phyloP scores from a whole-genome alignment of 1,140 invertebrate species.

The Drosophila parabipectinata region DNA sequence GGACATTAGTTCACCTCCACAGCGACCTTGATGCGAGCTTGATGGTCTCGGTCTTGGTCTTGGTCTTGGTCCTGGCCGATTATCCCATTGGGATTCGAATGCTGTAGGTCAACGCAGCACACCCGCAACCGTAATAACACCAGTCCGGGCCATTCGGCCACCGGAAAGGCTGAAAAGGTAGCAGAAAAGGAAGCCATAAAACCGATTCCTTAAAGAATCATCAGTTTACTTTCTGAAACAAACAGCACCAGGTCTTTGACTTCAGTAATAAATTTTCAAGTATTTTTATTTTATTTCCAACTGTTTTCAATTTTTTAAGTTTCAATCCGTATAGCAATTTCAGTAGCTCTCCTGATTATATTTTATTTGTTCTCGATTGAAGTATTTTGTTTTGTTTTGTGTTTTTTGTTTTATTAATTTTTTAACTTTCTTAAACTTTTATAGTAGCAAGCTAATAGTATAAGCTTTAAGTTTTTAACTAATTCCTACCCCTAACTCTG shows the following conservation, averaged over 20 bases:
- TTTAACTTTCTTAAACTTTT: too few relatives aligned
- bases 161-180: neutral
- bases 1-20: conserved; percentile 8
- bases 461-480: too few relatives aligned
- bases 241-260: too few relatives aligned
- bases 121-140: conserved; percentile 1
- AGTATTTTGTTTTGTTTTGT: too few relatives aligned
- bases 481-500: too few relatives aligned
- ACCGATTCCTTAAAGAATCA: conserved; percentile 22
- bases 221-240: neutral
- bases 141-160: neutral
- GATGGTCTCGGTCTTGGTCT: neutral
- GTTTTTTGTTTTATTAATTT: too few relatives aligned
- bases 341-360: too few relatives aligned
- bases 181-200: conserved; percentile 21
- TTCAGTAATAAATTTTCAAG: neutral
- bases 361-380: too few relatives aligned
- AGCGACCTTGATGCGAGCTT: conserved; percentile 6
- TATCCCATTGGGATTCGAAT: conserved; percentile 21
- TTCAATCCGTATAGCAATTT: too few relatives aligned
- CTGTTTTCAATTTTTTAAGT: too few relatives aligned
- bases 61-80: conserved; percentile 21
- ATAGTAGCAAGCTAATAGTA: too few relatives aligned
- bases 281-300: too few relatives aligned
- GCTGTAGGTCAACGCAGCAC: conserved; percentile 21